Conservation (phyloP, 1,140 invertebrate genomes). For the Sinella curviseta region DNA sequence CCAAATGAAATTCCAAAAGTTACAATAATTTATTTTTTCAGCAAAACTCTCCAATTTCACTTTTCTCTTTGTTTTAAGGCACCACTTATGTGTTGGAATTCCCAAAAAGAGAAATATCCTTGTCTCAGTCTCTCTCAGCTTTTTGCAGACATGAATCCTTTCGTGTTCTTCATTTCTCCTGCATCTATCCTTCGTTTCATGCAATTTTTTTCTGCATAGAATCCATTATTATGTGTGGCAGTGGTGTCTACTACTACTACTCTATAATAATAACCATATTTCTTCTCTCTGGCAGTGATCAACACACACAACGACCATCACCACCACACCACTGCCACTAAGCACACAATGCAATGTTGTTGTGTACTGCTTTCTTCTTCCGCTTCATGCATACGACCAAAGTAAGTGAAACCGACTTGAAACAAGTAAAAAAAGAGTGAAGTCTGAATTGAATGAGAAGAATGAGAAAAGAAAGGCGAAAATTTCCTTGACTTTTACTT, state of each 20-base stretch:
- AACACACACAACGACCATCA: background rate
- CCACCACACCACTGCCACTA: background rate
- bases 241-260: background rate
- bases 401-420: background rate
- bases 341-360: background rate
- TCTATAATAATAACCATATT: background rate
- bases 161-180: background rate
- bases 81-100: background rate
- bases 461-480: background rate
- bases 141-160: too few relatives aligned
- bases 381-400: background rate
- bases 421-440: background rate
- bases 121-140: background rate
- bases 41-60: background rate
- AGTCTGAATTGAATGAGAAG: background rate
- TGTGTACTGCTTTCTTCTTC: background rate
- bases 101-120: background rate
- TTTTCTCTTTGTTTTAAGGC: background rate
- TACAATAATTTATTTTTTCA: too few relatives aligned
- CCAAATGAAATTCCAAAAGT: too few relatives aligned
- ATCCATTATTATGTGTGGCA: background rate
- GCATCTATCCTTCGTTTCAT: background rate
- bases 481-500: slow-evolving; percentile 11
- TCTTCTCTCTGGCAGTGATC: background rate
- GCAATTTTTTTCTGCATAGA: background rate